phyloP scores from a whole-genome alignment of 2,888 invertebrate species.

The Chouioia cunea region DNA sequence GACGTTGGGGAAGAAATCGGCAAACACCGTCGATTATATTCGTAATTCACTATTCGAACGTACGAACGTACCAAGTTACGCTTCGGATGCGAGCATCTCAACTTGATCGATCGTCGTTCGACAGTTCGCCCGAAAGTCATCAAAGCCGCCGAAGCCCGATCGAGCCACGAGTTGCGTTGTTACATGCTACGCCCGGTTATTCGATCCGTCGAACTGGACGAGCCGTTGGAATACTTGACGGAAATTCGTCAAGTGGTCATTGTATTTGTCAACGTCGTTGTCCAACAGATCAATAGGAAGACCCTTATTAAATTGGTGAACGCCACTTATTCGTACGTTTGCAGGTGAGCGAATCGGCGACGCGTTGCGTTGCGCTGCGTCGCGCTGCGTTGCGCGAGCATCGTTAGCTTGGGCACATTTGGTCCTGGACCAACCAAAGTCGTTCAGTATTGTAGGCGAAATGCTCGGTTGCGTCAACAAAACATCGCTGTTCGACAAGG shows the following conservation, averaged over 20 bases:
- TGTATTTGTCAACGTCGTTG: constrained; percentile 76
- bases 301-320: constrained; percentile 71
- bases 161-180: constrained; percentile 70
- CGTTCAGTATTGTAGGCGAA: constrained; percentile 68
- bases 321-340: constrained; percentile 70
- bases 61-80: too few relatives aligned
- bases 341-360: constrained; percentile 53
- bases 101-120: too few relatives aligned
- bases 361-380: neutral
- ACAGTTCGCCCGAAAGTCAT: constrained; percentile 71
- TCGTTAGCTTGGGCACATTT: too few relatives aligned
- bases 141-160: constrained; percentile 63
- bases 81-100: too few relatives aligned
- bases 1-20: neutral
- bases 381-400: neutral
- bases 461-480: constrained; percentile 77
- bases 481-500: constrained; percentile 79
- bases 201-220: constrained; percentile 75
- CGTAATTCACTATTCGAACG: constrained; percentile 19
- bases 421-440: too few relatives aligned
- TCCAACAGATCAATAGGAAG: constrained; percentile 65
- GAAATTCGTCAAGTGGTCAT: constrained; percentile 81
- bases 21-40: constrained; percentile 15
- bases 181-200: constrained; percentile 75
- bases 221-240: constrained; percentile 79